These are phyloP conservation scores for Camponotus floridanus DNA, from an alignment of 1,140 invertebrate genomes.

Conservation along the genomic window DNA sequence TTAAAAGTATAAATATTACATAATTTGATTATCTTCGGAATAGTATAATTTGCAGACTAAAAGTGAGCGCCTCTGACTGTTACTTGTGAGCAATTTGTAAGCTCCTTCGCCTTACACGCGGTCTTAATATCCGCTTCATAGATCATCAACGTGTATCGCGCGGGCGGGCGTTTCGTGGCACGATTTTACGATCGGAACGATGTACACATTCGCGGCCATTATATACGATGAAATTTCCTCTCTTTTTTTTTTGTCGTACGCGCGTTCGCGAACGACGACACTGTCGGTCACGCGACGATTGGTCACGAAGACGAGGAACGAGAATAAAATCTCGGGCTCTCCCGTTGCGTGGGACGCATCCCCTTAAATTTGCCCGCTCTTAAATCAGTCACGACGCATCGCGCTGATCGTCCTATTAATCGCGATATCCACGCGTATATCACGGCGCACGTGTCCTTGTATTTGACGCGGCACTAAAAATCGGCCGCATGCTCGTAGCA, in stretches of 20 bases:
- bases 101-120: background rate
- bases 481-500: slow-evolving; percentile 19
- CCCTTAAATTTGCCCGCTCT: slow-evolving; percentile 77
- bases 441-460: slow-evolving; percentile 21
- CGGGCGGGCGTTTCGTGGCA: slow-evolving; percentile 16
- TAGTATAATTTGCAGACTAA: background rate
- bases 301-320: slow-evolving; percentile 72
- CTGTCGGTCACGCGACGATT: slow-evolving; percentile 65
- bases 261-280: background rate
- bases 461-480: slow-evolving; percentile 33
- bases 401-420: slow-evolving; percentile 77
- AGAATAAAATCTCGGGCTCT: slow-evolving; percentile 71
- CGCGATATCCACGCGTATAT: slow-evolving; percentile 55
- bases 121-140: slow-evolving; percentile 19
- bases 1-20: background rate
- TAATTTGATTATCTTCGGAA: background rate
- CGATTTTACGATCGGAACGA: slow-evolving; percentile 46
- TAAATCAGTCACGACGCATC: slow-evolving; percentile 78
- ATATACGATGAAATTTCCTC: slow-evolving; percentile 16
- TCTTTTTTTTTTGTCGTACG: slow-evolving; percentile 11
- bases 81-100: slow-evolving; percentile 11
- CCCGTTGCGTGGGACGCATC: slow-evolving; percentile 67
- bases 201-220: slow-evolving; percentile 13
- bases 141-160: background rate
- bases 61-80: background rate